Evolutionary conservation across 2,113 vertebrate species (phyloP), one percentile per base, ranked within the genome.

Genomic region (Phoxinus phoxinus): DNA sequence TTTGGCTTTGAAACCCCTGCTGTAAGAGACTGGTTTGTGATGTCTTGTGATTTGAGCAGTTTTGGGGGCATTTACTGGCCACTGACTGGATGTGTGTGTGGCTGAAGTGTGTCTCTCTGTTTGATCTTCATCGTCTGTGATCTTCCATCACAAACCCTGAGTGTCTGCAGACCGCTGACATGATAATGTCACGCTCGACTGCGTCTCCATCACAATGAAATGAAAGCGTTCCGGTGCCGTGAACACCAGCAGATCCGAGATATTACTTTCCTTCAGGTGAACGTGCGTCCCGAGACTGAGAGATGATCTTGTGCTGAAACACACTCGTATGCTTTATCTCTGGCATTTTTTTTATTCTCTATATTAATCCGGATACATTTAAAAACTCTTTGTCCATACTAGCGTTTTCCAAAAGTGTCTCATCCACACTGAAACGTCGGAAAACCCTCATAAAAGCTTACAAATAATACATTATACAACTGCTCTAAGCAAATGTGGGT

Each of bases 151-250:
- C 67, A 12, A 41, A 41, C 11, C 67, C 67, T 37, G 67, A 41
- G 67, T 5, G 35, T 41, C 32, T 69, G 65, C 63, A 69, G 65
- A 19, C 32, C 19, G 9, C 9, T 23, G 67, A 71, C 67, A 37
- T 23, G 32, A 71, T 71, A 35, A 37, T 21, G 32, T 41, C 67
- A 37, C 67, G 67, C 67, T 32, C 9, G 67, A 41, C 35, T 41
- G 67, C 67, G 3, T 71, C 67, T 71, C 32, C 67, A 71, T 71
- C 67, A 71, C 67, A 37, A 23, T 37, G 67, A 71, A 23, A 71
- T 71, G 67, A 21, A 71, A 71, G 67, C 67, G 35, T 41, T 71
- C 67, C 67, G 37, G 67, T 71, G 67, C 8, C 8, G 17, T 5
- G 63, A 67, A 67, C 63, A 67, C 27, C 13, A 30, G 61, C 61